Evolutionary conservation across 2,797 vertebrate genomes (phyloP).

Genomic region (Myoxocephalus aenaeus): DNA sequence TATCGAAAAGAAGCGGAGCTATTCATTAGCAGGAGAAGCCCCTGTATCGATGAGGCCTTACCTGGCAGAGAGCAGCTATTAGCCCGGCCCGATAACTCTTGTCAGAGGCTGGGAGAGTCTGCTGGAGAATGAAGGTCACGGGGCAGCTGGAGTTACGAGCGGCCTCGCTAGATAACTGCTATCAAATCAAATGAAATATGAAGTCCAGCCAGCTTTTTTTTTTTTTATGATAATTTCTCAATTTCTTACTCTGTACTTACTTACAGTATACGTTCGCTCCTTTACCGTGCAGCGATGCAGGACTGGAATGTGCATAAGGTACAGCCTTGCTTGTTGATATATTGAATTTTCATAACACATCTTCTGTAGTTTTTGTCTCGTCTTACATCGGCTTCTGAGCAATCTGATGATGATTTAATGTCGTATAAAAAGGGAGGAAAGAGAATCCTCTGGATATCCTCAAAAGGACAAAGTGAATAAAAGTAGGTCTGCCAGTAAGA

Average conservation of each 20-base stretch:
- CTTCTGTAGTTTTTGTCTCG: not conserved
- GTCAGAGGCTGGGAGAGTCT: slow-evolving; percentile 76
- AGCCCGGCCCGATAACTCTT: slow-evolving; percentile 87
- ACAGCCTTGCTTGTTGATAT: not conserved
- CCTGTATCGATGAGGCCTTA: slow-evolving; percentile 68
- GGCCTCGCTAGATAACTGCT: slow-evolving; percentile 71
- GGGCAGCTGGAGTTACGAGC: slow-evolving; percentile 80
- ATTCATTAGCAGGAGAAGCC: slow-evolving; percentile 75
- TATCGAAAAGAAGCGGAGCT: slow-evolving; percentile 55
- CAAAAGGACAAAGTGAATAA: not conserved
- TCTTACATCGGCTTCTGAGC: not conserved
- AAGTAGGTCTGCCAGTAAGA: not conserved
- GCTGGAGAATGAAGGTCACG: slow-evolving; percentile 86
- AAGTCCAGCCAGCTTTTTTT: slow-evolving; percentile 61
- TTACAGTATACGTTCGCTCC: not conserved
- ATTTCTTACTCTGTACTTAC: not conserved
- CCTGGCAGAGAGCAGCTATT: slow-evolving; percentile 80
- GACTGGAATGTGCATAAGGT: slow-evolving; percentile 16
- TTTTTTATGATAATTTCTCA: slow-evolving; percentile 69
- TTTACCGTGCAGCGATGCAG: not conserved
- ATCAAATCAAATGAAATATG: slow-evolving; percentile 82
- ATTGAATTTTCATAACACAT: not conserved
- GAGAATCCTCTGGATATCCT: not conserved
- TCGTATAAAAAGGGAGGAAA: not conserved
- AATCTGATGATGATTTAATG: not conserved